Evolutionary conservation across 2,888 invertebrate genomes (phyloP).

Genomic region (Amblyjoppa fuscipennis): DNA sequence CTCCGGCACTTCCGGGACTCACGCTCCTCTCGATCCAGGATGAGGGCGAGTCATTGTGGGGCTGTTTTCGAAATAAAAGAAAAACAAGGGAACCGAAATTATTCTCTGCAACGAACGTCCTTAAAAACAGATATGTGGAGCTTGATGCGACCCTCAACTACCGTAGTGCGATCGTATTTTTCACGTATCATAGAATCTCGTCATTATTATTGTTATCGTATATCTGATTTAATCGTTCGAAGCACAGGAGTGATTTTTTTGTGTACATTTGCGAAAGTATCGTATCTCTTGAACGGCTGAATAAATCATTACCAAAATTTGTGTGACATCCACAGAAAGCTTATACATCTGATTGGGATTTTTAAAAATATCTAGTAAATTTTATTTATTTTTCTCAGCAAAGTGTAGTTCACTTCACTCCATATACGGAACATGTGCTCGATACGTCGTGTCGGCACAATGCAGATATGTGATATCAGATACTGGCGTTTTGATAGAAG

Average conservation of each 20-base stretch:
- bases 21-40: constrained; percentile 88
- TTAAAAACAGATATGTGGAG: neutral
- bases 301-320: neutral
- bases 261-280: neutral
- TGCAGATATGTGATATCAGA: too few species aligned
- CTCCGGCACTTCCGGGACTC: constrained; percentile 87
- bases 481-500: too few species aligned
- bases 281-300: neutral
- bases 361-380: neutral
- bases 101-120: neutral
- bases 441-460: too few species aligned
- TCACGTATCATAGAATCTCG: neutral
- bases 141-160: constrained; percentile 36
- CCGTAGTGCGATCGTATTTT: neutral
- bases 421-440: too few species aligned
- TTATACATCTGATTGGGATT: too few species aligned
- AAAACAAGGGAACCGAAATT: constrained; percentile 22
- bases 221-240: neutral
- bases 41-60: constrained; percentile 88
- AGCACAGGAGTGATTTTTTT: neutral
- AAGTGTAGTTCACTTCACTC: neutral
- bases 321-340: neutral
- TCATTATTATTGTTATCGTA: neutral
- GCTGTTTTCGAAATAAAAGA: constrained; percentile 69
- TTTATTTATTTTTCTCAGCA: neutral